These are phyloP conservation scores for Pocillopora grandis DNA, from an alignment of 92 coral and sea anemone genomes.

Conservation along the genomic window DNA sequence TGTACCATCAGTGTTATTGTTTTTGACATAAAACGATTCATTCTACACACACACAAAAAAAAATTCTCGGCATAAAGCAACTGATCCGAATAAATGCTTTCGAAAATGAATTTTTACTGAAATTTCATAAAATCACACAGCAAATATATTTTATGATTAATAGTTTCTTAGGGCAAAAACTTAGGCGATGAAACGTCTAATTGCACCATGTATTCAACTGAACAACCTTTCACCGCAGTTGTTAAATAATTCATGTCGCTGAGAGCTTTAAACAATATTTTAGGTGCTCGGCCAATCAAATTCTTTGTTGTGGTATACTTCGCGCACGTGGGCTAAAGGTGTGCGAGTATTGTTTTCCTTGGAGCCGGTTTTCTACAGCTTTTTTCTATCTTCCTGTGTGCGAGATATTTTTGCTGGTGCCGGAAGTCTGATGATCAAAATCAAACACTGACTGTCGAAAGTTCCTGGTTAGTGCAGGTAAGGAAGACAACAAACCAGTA, in stretches of 20 bases:
- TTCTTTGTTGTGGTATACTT: constrained; percentile 8
- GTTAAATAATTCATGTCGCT: constrained; percentile 9
- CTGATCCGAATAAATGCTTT: neutral
- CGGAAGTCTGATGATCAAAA: neutral
- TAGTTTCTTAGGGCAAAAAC: neutral
- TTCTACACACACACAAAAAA: too few relatives aligned
- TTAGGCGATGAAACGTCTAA: neutral
- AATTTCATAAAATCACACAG: neutral
- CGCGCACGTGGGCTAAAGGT: constrained; percentile 49
- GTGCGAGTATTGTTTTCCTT: neutral
- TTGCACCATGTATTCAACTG: neutral
- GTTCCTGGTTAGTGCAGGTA: neutral
- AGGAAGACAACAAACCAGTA: neutral
- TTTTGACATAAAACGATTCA: neutral
- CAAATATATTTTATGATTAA: neutral
- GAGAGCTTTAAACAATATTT: neutral
- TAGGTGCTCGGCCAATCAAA: constrained; percentile 15
- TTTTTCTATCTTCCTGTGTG: neutral
- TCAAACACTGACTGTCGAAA: neutral
- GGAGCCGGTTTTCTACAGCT: neutral
- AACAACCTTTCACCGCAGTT: constrained; percentile 1
- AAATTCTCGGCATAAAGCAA: too few relatives aligned
- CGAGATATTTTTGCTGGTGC: neutral
- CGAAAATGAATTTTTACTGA: neutral
- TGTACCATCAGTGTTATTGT: neutral